Percentiles rank a stretch among this genome's conserved stretches.
These are phyloP conservation scores for Neodiprion virginianus DNA, from an alignment of 1,140 invertebrate species.

Conservation along the genomic window DNA sequence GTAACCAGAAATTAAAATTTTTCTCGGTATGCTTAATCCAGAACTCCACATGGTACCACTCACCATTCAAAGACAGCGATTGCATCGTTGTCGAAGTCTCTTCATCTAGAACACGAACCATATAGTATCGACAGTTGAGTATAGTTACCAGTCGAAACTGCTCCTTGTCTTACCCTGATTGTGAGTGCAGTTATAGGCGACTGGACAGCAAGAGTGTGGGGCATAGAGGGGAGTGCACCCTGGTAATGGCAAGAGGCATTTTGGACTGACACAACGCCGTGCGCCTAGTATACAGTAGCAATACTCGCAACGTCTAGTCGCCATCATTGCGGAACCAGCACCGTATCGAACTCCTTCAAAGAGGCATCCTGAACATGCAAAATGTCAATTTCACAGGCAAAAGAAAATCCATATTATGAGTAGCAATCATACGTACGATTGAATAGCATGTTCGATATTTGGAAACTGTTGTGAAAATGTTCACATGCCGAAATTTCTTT, in stretches of 20 bases:
- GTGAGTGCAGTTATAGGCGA: constrained; percentile 80
- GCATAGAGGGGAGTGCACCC: constrained; percentile 76
- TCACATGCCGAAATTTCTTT: no score
- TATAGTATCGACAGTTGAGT: neutral
- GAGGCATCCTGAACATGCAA: constrained; percentile 68
- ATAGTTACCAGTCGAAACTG: constrained; percentile 18
- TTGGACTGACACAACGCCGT: constrained; percentile 80
- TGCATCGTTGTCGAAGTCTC: neutral
- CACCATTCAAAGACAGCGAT: neutral
- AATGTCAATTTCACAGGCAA: neutral
- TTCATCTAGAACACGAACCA: neutral
- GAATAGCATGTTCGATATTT: constrained; percentile 27
- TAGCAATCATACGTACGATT: constrained; percentile 18
- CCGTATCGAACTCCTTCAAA: constrained; percentile 78
- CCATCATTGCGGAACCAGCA: constrained; percentile 84
- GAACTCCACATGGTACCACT: neutral
- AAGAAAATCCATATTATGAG: no score
- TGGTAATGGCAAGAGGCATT: constrained; percentile 78
- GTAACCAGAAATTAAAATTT: no score
- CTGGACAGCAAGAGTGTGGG: constrained; percentile 81
- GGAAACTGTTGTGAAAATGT: no score
- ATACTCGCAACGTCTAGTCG: constrained; percentile 80
- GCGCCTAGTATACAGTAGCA: constrained; percentile 85
- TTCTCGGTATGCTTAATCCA: no score
- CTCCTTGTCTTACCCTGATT: constrained; percentile 43